Conservation (phyloP, 2,797 vertebrate genomes). For the Gymnoscopelus braueri region DNA sequence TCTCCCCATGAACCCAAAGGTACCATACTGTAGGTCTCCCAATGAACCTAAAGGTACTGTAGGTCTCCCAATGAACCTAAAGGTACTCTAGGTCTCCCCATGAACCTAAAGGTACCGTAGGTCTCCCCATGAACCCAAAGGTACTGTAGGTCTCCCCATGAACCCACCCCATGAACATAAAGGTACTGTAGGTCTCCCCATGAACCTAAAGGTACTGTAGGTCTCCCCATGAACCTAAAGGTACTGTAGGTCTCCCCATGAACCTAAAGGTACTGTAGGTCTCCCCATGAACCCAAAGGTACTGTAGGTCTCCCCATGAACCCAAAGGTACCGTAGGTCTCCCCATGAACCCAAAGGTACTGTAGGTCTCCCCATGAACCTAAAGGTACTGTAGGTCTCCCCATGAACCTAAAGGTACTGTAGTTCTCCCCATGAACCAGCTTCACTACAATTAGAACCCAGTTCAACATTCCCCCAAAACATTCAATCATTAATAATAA, state of each 20-base stretch:
- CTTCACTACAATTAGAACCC: too few species aligned
- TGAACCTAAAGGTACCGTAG: conserved; percentile 33
- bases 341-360: conserved; percentile 36
- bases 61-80: conserved; percentile 50
- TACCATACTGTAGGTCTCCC: background rate
- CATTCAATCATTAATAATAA: too few species aligned
- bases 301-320: too few species aligned
- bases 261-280: conserved; percentile 27
- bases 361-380: conserved; percentile 26
- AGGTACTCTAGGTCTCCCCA: background rate
- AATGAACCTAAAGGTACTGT: conserved; percentile 57
- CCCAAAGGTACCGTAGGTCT: conserved; percentile 25
- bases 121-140: conserved; percentile 43
- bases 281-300: conserved; percentile 48
- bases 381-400: too few species aligned
- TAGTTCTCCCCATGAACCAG: conserved; percentile 28
- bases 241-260: conserved; percentile 3
- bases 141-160: background rate
- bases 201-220: too few species aligned
- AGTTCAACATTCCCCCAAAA: too few species aligned
- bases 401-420: conserved; percentile 45
- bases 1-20: conserved; percentile 32
- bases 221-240: conserved; percentile 49
- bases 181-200: conserved; percentile 13
- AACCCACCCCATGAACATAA: too few species aligned